Conservation (phyloP, 2,888 invertebrate genomes). For the Mimachlamys varia region DNA sequence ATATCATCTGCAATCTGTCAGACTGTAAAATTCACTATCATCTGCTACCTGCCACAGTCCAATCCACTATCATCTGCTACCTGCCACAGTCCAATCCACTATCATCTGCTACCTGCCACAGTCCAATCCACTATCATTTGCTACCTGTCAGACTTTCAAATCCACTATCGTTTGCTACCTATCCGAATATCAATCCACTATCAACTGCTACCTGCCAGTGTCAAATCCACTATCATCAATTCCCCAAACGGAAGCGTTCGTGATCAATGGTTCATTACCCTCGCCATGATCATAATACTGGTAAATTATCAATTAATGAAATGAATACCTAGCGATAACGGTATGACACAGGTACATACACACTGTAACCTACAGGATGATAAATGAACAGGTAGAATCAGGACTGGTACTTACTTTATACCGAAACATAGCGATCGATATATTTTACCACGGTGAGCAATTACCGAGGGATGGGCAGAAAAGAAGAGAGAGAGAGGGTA, state of each 20-base stretch:
- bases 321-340: neutral
- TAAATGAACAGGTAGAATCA: neutral
- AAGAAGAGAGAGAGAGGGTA: neutral
- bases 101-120: no score
- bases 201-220: neutral
- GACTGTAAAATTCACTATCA: no score
- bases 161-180: no score
- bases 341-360: neutral
- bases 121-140: no score
- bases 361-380: neutral
- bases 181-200: no score
- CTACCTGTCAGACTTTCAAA: no score
- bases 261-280: neutral
- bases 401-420: neutral
- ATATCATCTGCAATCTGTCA: no score
- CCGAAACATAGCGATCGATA: neutral
- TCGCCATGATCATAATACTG: neutral
- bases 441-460: neutral
- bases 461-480: neutral
- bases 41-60: no score
- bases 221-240: neutral
- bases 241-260: neutral
- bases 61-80: no score
- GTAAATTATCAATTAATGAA: conserved; percentile 28
- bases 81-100: no score